Base-by-base conservation (phyloP, 2,888 invertebrate species). In the Lutraria lutraria region DNA sequence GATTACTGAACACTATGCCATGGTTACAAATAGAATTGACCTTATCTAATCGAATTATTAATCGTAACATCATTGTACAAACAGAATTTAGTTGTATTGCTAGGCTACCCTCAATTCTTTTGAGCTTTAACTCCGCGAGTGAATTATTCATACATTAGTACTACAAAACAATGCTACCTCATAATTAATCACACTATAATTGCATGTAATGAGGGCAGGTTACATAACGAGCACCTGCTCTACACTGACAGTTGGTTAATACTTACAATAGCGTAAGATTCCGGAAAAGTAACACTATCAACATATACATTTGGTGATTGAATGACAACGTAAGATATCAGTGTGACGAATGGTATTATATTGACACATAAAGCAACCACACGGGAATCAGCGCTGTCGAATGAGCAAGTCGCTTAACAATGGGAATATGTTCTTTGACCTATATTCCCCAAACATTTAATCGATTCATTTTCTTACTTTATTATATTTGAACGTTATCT, bases 21-120 rank as follows among this genome's bases (percentile, higher is more conserved):
- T 19, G 76, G 19, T 16, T 76, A 76, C 76, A 76, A 76, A 76
- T 76, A 31, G 76, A 76, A 31, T 76, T 76, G 76, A 76, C 76
- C 76, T 34, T 34, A 76, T 1, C 31, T 34, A 76, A 76, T 31
- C 0, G 10, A 34, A 76, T 76, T 76, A 76, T 76, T 31, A 34
- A 16, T 31, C 29, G 6, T 21, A 76, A 31, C 34, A 76, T 31
- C 31, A 16, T 76, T 34, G 10, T 63, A 63, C 12, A 25, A 16
- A 76, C 76, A 76, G 12, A 31, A 10, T 76, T 34, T n/a, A 25
- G 31, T 25, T 25, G 63, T 68, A 68, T 25, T 25, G n/a, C 25
- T 25, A 25, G 63, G 63, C 12, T 25, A 25, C 25, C n/a, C 43
- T 43, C 43, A 43, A 43, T 43, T 43, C 43, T 43, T 43, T 43